Evolutionary conservation across 2,797 vertebrate genomes (phyloP), one percentile per base, ranked within the genome.

Genomic region (Eulemur rubriventer): DNA sequence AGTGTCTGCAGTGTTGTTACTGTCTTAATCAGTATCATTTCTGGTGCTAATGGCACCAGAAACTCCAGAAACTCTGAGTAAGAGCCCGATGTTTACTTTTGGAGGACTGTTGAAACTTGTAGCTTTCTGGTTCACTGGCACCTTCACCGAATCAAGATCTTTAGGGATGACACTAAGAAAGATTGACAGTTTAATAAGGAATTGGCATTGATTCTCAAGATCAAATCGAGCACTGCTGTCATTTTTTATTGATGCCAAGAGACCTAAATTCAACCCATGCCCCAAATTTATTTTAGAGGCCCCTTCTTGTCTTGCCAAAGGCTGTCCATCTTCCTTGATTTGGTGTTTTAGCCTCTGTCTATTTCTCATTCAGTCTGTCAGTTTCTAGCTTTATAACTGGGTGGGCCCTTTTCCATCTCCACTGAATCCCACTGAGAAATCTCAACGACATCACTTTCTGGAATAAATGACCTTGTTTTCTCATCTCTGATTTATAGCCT

Each of bases 301-400:
- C 73, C 55, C 6, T 75, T 97, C 93, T 73, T 76, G 73, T 84
- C 90, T 90, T 70, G 50, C 87, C 63, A 81, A 82, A 87, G 65
- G 84, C 92, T 92, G 69, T 90, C 92, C 41, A 11, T 97, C 91
- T 91, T 75, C 91, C 84, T 95, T 92, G 93, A 96, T 73, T 96
- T 61, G n/a, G 85, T 46, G 48, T 87, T 80, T 83, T 86, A 67
- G 88, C 92, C 52, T 90, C 67, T 91, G 86, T 82, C 95, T 24
- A 4, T 67, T 93, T 85, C 87, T 88, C 20, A 43, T 73, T 43
- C 50, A 26, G 2, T 63, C 90, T 96, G 89, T 96, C 97, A 91
- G 81, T 90, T 87, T 93, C 55, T 20, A 48, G 85, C 55, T 93
- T 89, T 73, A 11, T 59, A 80, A 92, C 67, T 52, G 17, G 35